A percentile compares a stretch with the other conserved stretches of the same genome.
Conservation (phyloP, 2,797 vertebrate species). For the Simalia tracyae region DNA sequence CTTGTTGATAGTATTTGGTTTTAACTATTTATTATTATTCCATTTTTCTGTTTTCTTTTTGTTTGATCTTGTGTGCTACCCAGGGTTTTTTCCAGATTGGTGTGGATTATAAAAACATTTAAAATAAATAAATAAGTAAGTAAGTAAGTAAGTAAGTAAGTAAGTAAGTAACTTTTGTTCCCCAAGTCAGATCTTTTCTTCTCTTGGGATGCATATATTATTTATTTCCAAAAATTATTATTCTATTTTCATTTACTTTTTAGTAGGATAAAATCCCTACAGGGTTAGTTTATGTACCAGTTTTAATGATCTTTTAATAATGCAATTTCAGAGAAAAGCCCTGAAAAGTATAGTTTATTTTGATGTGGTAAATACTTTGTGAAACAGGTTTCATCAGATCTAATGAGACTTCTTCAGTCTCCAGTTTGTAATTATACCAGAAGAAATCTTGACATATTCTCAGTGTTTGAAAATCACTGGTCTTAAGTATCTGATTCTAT, state of each 20-base stretch:
- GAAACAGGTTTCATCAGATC: not conserved
- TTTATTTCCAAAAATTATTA: not conserved
- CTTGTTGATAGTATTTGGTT: not conserved
- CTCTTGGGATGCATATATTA: not conserved
- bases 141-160: too few species aligned
- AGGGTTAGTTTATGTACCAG: not conserved
- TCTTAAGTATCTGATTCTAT: not conserved
- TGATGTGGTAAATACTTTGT: conserved; percentile 9
- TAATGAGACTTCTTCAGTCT: not conserved
- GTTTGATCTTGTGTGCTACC: not conserved
- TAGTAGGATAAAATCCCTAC: not conserved
- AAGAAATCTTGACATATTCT: not conserved
- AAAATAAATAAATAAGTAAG: too few species aligned
- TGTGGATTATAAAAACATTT: not conserved
- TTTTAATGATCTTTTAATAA: not conserved
- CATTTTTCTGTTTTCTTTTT: not conserved
- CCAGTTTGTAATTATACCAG: not conserved
- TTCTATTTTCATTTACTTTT: not conserved
- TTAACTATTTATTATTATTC: not conserved
- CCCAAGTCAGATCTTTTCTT: not conserved
- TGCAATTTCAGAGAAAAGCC: not conserved
- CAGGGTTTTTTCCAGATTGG: not conserved
- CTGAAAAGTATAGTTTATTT: not conserved
- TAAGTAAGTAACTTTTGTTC: not conserved
- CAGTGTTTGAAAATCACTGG: not conserved